phyloP scores from a whole-genome alignment of 2,888 invertebrate genomes.

The Noctuana brunneofusca region DNA sequence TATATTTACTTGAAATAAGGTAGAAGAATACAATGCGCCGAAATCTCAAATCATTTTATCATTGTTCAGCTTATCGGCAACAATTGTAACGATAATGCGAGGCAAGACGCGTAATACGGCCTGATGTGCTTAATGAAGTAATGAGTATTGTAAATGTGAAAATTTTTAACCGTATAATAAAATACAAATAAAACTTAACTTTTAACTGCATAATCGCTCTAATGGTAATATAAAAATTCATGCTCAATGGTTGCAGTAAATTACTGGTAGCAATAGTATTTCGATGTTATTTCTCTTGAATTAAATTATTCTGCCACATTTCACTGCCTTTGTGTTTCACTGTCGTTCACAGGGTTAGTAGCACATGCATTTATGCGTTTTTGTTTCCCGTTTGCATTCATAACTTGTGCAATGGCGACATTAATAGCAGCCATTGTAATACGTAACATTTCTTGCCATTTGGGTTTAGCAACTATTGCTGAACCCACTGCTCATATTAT shows the following conservation, averaged over 20 bases:
- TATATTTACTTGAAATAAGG: background rate
- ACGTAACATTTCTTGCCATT: conserved; percentile 6
- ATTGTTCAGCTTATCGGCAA: conserved; percentile 29
- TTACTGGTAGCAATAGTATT: conserved; percentile 14
- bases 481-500: too few species aligned
- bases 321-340: conserved; percentile 18
- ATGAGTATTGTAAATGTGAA: conserved; percentile 11
- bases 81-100: conserved; percentile 23
- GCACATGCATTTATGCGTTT: conserved; percentile 38
- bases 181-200: conserved; percentile 20
- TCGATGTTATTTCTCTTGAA: conserved; percentile 17
- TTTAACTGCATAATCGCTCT: conserved; percentile 20
- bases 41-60: conserved; percentile 25
- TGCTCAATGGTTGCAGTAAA: conserved; percentile 9
- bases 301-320: conserved; percentile 27
- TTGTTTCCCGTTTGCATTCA: conserved; percentile 34
- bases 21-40: background rate
- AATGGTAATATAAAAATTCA: conserved; percentile 24
- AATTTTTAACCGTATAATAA: conserved; percentile 9
- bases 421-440: conserved; percentile 24
- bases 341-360: conserved; percentile 48
- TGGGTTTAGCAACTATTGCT: background rate
- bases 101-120: conserved; percentile 18
- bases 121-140: conserved; percentile 31
- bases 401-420: conserved; percentile 41